Evolutionary conservation across 1,140 invertebrate genomes (phyloP), one percentile per base, ranked within the genome.

Genomic region (Lineus longissimus): DNA sequence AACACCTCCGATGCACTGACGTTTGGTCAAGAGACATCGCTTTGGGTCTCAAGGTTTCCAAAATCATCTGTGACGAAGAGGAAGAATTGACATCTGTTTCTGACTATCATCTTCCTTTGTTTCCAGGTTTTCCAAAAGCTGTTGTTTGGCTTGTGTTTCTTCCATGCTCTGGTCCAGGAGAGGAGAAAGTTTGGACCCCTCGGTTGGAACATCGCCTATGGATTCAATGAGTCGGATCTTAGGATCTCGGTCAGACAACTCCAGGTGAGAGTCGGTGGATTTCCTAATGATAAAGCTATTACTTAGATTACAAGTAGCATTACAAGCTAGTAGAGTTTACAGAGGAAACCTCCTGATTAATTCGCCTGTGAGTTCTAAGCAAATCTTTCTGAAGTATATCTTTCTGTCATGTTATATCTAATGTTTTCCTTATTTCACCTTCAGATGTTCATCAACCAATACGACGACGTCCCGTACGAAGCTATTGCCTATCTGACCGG

Each of bases 261-360:
- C 23, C 78, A 81, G 76, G 91, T 94, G 82, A 87, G 88, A 41
- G 23, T 62, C 41, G 25, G 22, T 51, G 33, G 62, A 22, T n/a
- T 40, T 13, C n/a, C 41, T 61, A 61, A 11, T 58, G 15, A 19
- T 33, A 59, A 23, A 15, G 9, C 11, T 11, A 55, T 55, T 11
- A 15, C 54, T n/a, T n/a, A n/a, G n/a, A n/a, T 43, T 43, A 11
- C 40, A 11, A 43, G 40, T n/a, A 43, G n/a, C 40, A 43, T 43
- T 43, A 43, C 40, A 43, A 43, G 11, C 43, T 47, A 9, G 23
- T 9, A 1, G 43, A n/a, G 2, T 47, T 9, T 47, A 47, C 43
- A 47, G n/a, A 23, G n/a, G 4, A 4, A 1, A 47, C 43, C 23
- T 19, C n/a, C 43, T 19, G 2, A 19, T n/a, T 47, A 47, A 23